Evolutionary conservation across 2,888 invertebrate species (phyloP).

Genomic region (Odontocerum albicorne): DNA sequence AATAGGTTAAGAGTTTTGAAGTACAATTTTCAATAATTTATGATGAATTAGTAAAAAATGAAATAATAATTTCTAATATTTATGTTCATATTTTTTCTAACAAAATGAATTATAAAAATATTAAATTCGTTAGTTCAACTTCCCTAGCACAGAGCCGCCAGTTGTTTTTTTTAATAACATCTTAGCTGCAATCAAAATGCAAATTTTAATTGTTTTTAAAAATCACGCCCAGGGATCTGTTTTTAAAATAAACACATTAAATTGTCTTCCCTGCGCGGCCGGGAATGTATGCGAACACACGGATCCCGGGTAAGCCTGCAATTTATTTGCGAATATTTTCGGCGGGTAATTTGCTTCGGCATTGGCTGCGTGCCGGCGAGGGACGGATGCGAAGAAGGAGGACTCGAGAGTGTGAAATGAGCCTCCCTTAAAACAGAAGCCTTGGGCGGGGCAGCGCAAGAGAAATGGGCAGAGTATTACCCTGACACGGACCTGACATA

Average conservation of each 20-base stretch:
- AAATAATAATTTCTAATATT: no score
- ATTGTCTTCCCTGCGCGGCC: neutral
- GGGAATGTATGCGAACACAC: conserved; percentile 36
- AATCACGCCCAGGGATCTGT: neutral
- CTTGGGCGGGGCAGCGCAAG: no score
- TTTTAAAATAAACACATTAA: neutral
- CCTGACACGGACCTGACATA: no score
- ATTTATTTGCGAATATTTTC: conserved; percentile 38
- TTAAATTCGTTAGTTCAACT: no score
- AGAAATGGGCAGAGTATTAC: no score
- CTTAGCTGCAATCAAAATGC: neutral
- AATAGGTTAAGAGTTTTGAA: no score
- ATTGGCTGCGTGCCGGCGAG: conserved; percentile 27
- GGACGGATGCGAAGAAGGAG: conserved; percentile 1
- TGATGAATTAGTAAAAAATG: no score
- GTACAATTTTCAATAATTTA: no score
- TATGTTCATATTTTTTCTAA: no score
- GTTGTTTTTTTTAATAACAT: neutral
- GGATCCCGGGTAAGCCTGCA: conserved; percentile 37
- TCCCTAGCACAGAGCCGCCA: neutral
- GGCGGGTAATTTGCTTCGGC: conserved; percentile 36
- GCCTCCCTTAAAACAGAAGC: no score
- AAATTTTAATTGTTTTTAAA: neutral
- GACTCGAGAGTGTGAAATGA: no score
- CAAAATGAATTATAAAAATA: no score